Evolutionary conservation across 1,140 invertebrate species (phyloP), one percentile per base, ranked within the genome.

Genomic region (Musca vetustissima): DNA sequence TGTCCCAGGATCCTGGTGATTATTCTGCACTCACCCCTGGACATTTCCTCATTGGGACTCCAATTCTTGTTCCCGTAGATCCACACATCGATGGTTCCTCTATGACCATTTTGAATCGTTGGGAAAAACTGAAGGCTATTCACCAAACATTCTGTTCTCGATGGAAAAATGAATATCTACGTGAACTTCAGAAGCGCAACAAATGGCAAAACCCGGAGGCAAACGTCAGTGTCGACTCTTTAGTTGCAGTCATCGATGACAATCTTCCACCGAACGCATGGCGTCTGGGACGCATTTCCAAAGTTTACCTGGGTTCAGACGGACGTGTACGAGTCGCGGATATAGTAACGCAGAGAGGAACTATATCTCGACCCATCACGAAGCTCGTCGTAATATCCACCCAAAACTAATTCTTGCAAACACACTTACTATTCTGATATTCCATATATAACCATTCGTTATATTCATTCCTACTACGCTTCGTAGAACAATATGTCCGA

Each of bases 1-100:
- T 28, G 28, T 28, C 28, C 8, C 28, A 28, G 28, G 14, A 77
- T 69, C 70, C 22, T 49, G 59, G 1, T 0, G n/a, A 52, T 8
- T 11, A 17, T 1, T n/a, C n/a, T 52, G 17, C 49, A 0, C n/a
- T 52, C 15, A 52, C 49, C 3, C 49, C 49, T 1, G 49, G 49
- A 17, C 49, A 52, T 17, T 52, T 52, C 21, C 4, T 52, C 1
- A 21, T 52, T 4, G 49, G 49, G 21, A 52, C 49, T 52, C 49
- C 8, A 17, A 19, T 52, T 52, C 49, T 52, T 1, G 14, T 19
- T 52, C 50, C 50, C 19, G 50, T 19, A 19, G 50, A 52, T 7
- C 50, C 49, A 52, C n/a, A 14, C 1, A n/a, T 52, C 8, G 49
- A 52, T 52, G 19, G 2, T 19, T 52, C 52, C 4, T 24, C 22